Base-by-base conservation (phyloP, 2,888 invertebrate species). In the Chrysopilus asiliformis region DNA sequence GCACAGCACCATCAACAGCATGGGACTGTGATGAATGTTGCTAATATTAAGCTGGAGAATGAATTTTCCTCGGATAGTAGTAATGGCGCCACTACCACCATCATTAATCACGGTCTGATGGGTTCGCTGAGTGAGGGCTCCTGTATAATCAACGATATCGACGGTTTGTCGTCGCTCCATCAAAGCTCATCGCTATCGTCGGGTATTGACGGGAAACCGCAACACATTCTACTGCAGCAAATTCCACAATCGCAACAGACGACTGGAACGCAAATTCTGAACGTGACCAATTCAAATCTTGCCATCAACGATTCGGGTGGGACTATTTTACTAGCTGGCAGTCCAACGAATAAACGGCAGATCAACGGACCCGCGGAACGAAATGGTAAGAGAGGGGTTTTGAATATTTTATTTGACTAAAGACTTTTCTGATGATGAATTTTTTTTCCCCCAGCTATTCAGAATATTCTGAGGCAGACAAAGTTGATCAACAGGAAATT, bases 151-250 rank as follows among this genome's bases (percentile, higher is more conserved):
- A n/a, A n/a, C n/a, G n/a, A n/a, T n/a, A n/a, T n/a, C n/a, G n/a
- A n/a, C n/a, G n/a, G n/a, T n/a, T n/a, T n/a, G n/a, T n/a, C n/a
- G n/a, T n/a, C n/a, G n/a, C n/a, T n/a, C n/a, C n/a, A n/a, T n/a
- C n/a, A n/a, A n/a, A n/a, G n/a, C n/a, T n/a, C n/a, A n/a, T n/a
- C n/a, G n/a, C n/a, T n/a, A n/a, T n/a, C n/a, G n/a, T n/a, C n/a
- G n/a, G n/a, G n/a, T n/a, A n/a, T n/a, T n/a, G n/a, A n/a, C n/a
- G n/a, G n/a, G n/a, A n/a, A n/a, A n/a, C n/a, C n/a, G n/a, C 57
- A 42, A 53, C 57, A 38, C 54, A 58, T 45, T 53, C 58, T 32
- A 47, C 58, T 8, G 53, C 57, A 58, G 49, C 60, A 28, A 56
- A 55, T 44, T 15, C 36, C 38, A 14, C 34, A 40, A 34, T 27